These are phyloP conservation scores for Drosophila nikananu DNA, from an alignment of 1,140 invertebrate genomes.

Conservation along the genomic window DNA sequence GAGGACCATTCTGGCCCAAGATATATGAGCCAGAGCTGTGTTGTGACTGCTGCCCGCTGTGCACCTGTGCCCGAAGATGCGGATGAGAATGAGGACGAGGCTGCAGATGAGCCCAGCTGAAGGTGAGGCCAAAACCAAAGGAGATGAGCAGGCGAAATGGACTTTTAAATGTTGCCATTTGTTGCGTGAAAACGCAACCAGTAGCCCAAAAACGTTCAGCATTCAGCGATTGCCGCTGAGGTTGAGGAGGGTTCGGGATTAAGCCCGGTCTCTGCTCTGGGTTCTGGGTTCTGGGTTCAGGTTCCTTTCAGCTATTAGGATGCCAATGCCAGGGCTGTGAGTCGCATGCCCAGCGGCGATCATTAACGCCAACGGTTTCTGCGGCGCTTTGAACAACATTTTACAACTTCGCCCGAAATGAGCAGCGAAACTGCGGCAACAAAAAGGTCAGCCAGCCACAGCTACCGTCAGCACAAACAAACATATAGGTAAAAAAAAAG, in stretches of 20 bases:
- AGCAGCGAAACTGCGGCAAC: slow-evolving; percentile 36
- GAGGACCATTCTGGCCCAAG: slow-evolving; percentile 54
- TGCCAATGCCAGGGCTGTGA: slow-evolving; percentile 18
- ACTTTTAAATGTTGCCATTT: slow-evolving; percentile 83
- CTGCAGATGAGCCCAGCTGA: slow-evolving; percentile 32
- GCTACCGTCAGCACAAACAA: slow-evolving; percentile 71
- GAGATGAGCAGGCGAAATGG: slow-evolving; percentile 69
- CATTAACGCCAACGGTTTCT: slow-evolving; percentile 65
- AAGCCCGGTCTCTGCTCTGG: neutral
- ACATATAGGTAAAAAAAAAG: slow-evolving; percentile 34
- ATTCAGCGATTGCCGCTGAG: slow-evolving; percentile 27
- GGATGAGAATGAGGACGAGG: slow-evolving; percentile 23
- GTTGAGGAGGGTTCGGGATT: slow-evolving; percentile 36
- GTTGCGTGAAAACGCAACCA: slow-evolving; percentile 70
- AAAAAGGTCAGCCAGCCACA: slow-evolving; percentile 74
- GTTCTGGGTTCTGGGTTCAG: slow-evolving; percentile 10
- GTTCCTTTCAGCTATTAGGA: slow-evolving; percentile 59
- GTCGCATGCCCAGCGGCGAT: slow-evolving; percentile 55
- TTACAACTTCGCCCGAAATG: slow-evolving; percentile 72
- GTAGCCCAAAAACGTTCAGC: slow-evolving; percentile 67
- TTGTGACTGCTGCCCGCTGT: slow-evolving; percentile 83
- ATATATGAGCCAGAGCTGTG: slow-evolving; percentile 77
- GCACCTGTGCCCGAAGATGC: slow-evolving; percentile 62
- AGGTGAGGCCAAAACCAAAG: slow-evolving; percentile 25
- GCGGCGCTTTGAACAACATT: slow-evolving; percentile 71